phyloP scores from a whole-genome alignment of 2,888 invertebrate species.

The Endotricha flammealis region DNA sequence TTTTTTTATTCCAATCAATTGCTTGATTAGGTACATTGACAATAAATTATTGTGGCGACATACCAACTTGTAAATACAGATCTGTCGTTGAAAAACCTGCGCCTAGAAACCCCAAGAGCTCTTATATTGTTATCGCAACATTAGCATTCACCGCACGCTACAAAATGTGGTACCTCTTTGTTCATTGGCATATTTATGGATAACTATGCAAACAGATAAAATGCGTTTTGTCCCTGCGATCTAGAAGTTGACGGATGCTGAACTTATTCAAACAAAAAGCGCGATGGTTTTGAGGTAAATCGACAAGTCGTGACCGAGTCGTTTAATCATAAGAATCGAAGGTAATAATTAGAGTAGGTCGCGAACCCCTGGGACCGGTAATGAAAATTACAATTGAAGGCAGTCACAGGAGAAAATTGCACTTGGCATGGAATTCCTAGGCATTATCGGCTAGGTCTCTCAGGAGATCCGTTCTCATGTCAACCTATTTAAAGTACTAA shows the following conservation, averaged over 20 bases:
- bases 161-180: slow-evolving; percentile 16
- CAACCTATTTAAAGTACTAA: slow-evolving; percentile 29
- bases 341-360: slow-evolving; percentile 72
- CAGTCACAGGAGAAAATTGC: slow-evolving; percentile 65
- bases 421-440: slow-evolving; percentile 54
- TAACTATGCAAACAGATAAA: slow-evolving; percentile 27
- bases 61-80: no score
- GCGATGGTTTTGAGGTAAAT: slow-evolving; percentile 67
- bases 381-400: slow-evolving; percentile 73
- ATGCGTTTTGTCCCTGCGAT: slow-evolving; percentile 33
- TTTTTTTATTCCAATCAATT: no score
- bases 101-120: slow-evolving; percentile 14
- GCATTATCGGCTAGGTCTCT: slow-evolving; percentile 44
- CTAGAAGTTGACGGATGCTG: slow-evolving; percentile 54
- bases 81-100: no score
- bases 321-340: slow-evolving; percentile 74
- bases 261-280: slow-evolving; percentile 61
- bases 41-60: no score
- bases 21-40: no score
- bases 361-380: slow-evolving; percentile 67
- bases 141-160: slow-evolving; percentile 19
- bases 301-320: slow-evolving; percentile 67
- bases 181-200: slow-evolving; percentile 28
- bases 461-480: slow-evolving; percentile 34
- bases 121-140: slow-evolving; percentile 18